Percentiles rank a stretch among this genome's conserved stretches.
Evolutionary conservation across 1,140 invertebrate species (phyloP).

Genomic region (Akabosia matsudoensis): DNA sequence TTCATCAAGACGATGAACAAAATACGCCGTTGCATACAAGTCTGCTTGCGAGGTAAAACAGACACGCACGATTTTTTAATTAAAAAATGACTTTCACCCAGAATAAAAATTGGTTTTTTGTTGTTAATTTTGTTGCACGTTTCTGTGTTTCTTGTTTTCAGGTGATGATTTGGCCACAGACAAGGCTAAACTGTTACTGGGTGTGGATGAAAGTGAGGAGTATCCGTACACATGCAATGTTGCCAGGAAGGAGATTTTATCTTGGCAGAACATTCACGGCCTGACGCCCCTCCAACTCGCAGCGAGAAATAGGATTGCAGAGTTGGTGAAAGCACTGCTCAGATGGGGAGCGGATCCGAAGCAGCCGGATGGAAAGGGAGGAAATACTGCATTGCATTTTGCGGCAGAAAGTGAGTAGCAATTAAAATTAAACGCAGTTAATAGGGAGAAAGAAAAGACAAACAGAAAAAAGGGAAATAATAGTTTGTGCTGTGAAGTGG

Average conservation of each 20-base stretch:
- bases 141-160: not conserved
- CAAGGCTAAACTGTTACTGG: not conserved
- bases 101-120: not conserved
- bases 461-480: no score
- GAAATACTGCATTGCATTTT: slow-evolving; percentile 11
- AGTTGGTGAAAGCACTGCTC: slow-evolving; percentile 9
- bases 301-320: not conserved
- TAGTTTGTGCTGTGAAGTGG: not conserved
- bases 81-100: not conserved
- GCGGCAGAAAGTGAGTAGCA: not conserved
- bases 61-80: not conserved
- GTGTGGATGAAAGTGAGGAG: not conserved
- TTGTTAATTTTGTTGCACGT: not conserved
- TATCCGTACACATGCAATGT: slow-evolving; percentile 12
- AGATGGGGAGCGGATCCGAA: not conserved
- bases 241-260: not conserved
- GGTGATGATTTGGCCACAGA: slow-evolving; percentile 1
- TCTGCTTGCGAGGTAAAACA: not conserved
- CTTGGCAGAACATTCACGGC: not conserved
- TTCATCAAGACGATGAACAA: slow-evolving; percentile 10
- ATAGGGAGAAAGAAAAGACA: not conserved
- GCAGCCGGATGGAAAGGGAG: not conserved
- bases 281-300: not conserved
- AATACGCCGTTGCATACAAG: not conserved
- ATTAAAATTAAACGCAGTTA: not conserved